Conservation (phyloP, 2,113 vertebrate genomes). For the Vireo altiloquus region DNA sequence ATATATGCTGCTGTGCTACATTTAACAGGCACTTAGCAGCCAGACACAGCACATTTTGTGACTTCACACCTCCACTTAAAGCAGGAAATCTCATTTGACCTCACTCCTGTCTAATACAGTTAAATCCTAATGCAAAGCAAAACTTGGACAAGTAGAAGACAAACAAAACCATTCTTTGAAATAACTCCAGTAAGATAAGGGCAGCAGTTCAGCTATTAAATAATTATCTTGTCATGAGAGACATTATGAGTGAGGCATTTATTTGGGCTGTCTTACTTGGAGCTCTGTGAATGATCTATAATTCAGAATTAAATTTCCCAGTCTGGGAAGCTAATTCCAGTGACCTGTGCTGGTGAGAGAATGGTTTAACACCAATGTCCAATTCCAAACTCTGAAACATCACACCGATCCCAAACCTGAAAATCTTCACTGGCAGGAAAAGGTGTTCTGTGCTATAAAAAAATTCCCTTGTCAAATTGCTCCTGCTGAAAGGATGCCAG, state of each 20-base stretch:
- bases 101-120: background rate
- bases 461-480: background rate
- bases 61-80: background rate
- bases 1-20: background rate
- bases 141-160: background rate
- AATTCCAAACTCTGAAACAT: fast-evolving
- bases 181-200: background rate
- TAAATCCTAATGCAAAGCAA: background rate
- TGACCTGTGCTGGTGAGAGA: background rate
- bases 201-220: background rate
- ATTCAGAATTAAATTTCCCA: background rate
- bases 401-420: background rate
- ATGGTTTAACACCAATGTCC: background rate
- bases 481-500: background rate
- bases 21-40: background rate
- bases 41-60: background rate
- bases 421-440: background rate
- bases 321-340: background rate
- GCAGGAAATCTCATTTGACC: background rate
- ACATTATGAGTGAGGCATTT: background rate
- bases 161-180: background rate
- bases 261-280: background rate
- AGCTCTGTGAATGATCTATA: background rate
- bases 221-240: background rate
- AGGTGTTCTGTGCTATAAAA: background rate